These are phyloP conservation scores for Umimayanthus chanpuru DNA, from an alignment of 92 coral and sea anemone genomes.

Conservation along the genomic window DNA sequence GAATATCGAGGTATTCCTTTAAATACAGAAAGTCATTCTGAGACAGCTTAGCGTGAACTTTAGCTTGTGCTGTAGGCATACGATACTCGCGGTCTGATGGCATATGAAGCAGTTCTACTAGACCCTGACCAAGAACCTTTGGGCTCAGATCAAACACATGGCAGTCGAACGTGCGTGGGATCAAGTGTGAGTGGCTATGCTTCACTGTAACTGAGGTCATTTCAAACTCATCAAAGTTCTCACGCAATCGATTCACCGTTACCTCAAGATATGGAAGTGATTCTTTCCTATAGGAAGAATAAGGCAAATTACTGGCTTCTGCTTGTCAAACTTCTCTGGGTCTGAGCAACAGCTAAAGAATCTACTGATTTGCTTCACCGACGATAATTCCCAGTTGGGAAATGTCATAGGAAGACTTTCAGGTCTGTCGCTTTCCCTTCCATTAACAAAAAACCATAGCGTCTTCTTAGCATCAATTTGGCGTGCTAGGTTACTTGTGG, in stretches of 20 bases:
- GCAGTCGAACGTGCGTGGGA: slow-evolving; percentile 30
- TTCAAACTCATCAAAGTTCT: slow-evolving; percentile 72
- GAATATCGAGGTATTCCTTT: slow-evolving; percentile 68
- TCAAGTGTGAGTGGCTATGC: slow-evolving; percentile 35
- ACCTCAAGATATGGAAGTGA: slow-evolving; percentile 63
- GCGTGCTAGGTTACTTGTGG: slow-evolving; percentile 60
- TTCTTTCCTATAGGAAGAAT: slow-evolving; percentile 68
- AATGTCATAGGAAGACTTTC: slow-evolving; percentile 58
- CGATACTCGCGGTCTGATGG: slow-evolving; percentile 53
- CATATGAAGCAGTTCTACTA: slow-evolving; percentile 48
- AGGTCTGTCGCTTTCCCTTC: slow-evolving; percentile 69
- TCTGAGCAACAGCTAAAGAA: slow-evolving; percentile 81
- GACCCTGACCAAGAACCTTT: slow-evolving; percentile 58
- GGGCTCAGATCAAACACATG: slow-evolving; percentile 58
- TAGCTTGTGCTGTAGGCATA: slow-evolving; percentile 84
- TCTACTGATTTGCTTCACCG: slow-evolving; percentile 64
- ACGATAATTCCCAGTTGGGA: slow-evolving; percentile 73
- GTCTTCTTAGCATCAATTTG: slow-evolving; percentile 77
- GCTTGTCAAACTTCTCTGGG: slow-evolving; percentile 84
- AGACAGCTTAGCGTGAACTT: slow-evolving; percentile 51
- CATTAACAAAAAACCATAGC: slow-evolving; percentile 89
- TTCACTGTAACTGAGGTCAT: slow-evolving; percentile 60
- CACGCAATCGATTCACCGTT: slow-evolving; percentile 68
- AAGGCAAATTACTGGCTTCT: slow-evolving; percentile 78
- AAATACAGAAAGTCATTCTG: slow-evolving; percentile 71